Conservation (phyloP, 2,113 vertebrate genomes). For the Polypterus senegalus region DNA sequence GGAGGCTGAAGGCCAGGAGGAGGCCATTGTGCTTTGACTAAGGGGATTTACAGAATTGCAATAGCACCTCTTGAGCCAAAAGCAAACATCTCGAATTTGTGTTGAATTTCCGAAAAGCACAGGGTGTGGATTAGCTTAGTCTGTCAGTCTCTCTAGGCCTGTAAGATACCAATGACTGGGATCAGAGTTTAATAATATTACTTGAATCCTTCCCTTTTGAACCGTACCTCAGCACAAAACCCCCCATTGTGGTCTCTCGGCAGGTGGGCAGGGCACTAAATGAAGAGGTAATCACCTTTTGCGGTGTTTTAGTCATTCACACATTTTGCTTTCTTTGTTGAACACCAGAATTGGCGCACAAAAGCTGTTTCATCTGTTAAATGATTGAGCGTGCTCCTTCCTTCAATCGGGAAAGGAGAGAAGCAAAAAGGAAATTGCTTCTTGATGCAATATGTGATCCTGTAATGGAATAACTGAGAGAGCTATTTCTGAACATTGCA, state of each 20-base stretch:
- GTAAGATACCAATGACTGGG: constrained; percentile 2
- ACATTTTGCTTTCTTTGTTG: too few species aligned
- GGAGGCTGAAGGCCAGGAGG: neutral
- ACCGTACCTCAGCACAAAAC: constrained; percentile 10
- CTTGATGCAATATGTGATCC: too few species aligned
- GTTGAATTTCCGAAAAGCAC: neutral
- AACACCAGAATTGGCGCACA: too few species aligned
- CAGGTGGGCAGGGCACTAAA: constrained; percentile 20
- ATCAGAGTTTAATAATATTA: constrained; percentile 18
- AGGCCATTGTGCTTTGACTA: constrained; percentile 9
- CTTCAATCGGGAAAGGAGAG: too few species aligned
- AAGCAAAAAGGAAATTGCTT: too few species aligned
- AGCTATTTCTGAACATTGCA: too few species aligned
- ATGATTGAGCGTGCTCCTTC: too few species aligned
- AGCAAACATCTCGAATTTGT: constrained; percentile 8
- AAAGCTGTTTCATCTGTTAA: too few species aligned
- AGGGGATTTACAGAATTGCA: constrained; percentile 1
- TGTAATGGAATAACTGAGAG: too few species aligned
- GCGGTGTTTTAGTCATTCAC: constrained; percentile 22
- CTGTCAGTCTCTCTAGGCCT: constrained; percentile 8
- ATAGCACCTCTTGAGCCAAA: constrained; percentile 1
- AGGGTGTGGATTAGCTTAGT: constrained; percentile 3
- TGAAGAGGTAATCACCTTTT: constrained; percentile 22
- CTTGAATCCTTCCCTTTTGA: constrained; percentile 10
- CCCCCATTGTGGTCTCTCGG: constrained; percentile 17